Conservation (phyloP, 1,140 invertebrate genomes). For the Drosophila baimaii region DNA sequence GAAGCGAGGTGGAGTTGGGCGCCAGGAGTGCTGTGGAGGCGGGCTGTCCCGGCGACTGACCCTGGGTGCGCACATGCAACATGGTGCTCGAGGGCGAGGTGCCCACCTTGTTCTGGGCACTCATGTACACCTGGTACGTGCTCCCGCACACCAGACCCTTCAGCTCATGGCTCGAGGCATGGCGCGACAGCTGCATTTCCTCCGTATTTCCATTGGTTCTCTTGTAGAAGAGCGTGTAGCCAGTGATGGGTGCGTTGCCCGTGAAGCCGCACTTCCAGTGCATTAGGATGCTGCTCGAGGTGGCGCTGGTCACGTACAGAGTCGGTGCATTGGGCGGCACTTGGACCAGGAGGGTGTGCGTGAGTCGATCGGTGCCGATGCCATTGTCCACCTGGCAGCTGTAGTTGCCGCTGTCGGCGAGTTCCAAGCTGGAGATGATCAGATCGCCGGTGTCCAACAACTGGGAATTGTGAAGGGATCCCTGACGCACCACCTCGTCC, state of each 20-base stretch:
- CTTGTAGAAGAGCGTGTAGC: conserved; percentile 89
- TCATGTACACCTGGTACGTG: conserved; percentile 90
- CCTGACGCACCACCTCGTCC: conserved; percentile 85
- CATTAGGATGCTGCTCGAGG: conserved; percentile 88
- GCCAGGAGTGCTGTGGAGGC: conserved; percentile 87
- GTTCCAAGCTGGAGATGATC: conserved; percentile 87
- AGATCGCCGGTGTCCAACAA: conserved; percentile 88
- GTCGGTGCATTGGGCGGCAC: conserved; percentile 89
- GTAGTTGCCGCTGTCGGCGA: conserved; percentile 90
- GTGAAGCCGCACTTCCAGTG: conserved; percentile 90
- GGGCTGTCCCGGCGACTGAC: conserved; percentile 89
- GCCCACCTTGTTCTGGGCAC: conserved; percentile 90
- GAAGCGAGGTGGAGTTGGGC: conserved; percentile 89
- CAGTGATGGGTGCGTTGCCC: conserved; percentile 88
- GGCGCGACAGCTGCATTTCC: conserved; percentile 87
- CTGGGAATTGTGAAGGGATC: conserved; percentile 86
- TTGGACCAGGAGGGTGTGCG: conserved; percentile 87
- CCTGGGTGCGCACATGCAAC: conserved; percentile 89
- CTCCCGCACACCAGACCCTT: conserved; percentile 90
- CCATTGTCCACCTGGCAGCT: conserved; percentile 90
- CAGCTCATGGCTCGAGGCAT: conserved; percentile 88
- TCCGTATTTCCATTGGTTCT: conserved; percentile 87
- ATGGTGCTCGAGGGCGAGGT: conserved; percentile 89
- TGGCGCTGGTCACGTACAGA: conserved; percentile 89
- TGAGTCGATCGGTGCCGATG: conserved; percentile 88